These are phyloP conservation scores for Drosophila auraria DNA, from an alignment of 1,140 invertebrate genomes.

Conservation along the genomic window DNA sequence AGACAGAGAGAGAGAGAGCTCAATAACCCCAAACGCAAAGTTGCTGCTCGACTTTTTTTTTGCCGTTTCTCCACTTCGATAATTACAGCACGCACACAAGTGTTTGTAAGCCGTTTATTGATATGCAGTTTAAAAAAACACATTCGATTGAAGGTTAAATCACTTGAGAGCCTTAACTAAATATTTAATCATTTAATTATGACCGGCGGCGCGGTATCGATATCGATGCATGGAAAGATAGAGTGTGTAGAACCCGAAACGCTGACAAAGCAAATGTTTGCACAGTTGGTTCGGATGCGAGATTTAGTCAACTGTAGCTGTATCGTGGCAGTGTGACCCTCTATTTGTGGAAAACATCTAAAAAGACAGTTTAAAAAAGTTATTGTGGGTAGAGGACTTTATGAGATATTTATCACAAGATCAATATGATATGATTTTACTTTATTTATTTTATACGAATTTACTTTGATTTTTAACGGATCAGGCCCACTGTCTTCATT, in stretches of 20 bases:
- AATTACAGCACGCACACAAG: conserved; percentile 16
- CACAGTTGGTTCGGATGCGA: conserved; percentile 5
- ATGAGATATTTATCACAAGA: too few relatives aligned
- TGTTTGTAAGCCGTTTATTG: neutral
- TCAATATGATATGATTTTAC: too few relatives aligned
- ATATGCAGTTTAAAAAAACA: conserved; percentile 23
- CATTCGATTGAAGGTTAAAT: conserved; percentile 38
- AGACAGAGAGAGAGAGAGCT: conserved; percentile 16
- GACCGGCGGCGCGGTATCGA: conserved; percentile 8
- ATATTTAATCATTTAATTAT: conserved; percentile 51
- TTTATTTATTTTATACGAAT: too few relatives aligned
- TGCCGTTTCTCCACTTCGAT: conserved; percentile 22
- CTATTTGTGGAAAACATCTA: neutral
- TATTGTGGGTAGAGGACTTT: too few relatives aligned
- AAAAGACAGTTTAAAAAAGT: too few relatives aligned
- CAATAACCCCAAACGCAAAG: conserved; percentile 28
- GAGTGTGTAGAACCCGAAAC: conserved; percentile 12
- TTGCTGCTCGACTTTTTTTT: conserved; percentile 31
- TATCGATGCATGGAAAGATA: conserved; percentile 10
- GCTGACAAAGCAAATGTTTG: conserved; percentile 14
- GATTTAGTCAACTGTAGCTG: conserved; percentile 2
- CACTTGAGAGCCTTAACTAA: conserved; percentile 20
- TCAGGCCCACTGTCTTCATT: neutral
- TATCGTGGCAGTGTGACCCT: neutral
- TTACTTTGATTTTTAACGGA: neutral